Evolutionary conservation across 2,888 invertebrate species (phyloP), one percentile per base, ranked within the genome.

Genomic region (Scaeva pyrastri): DNA sequence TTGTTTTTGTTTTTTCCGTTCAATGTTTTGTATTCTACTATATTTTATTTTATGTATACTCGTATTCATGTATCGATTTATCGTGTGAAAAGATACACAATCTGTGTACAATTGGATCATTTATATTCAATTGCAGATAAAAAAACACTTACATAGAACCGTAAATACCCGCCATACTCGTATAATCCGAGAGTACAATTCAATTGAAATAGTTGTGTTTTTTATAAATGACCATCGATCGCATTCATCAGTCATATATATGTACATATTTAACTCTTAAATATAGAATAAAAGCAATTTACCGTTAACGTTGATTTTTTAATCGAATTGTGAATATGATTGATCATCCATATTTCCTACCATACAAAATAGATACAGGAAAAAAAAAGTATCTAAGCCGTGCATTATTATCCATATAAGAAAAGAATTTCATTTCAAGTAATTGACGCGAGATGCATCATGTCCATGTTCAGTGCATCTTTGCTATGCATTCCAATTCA

Each of bases 261-360:
- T n/a, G n/a, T n/a, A n/a, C 39, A 39, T 12, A 52, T 14, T 12
- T 4, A 11, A 70, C 71, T 76, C 50, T 19, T 50, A 72, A 58
- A 31, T 48, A 64, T 48, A 64, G 2, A 48, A 56, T 6, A 62
- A 10, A 48, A 52, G 41, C 16, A 55, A 41, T n/a, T 23, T 76
- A 80, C 84, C 84, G 84, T 81, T 80, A 74, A 74, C 70, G 58
- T 79, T 70, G 48, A 50, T 31, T 31, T 31, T 74, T 70, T 60
- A 55, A 74, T 83, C 75, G 64, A 71, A 48, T 68, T 75, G 75
- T 85, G 66, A 85, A 72, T 81, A 74, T 85, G 80, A 85, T 85
- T 80, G 80, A 85, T 85, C 84, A 68, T 52, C 52, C 23, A 23
- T 60, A 48, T 71, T 58, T 75, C 16, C 8, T 8, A n/a, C 11